Evolutionary conservation across 2,888 invertebrate genomes (phyloP).

Genomic region (Aplocera efformata): DNA sequence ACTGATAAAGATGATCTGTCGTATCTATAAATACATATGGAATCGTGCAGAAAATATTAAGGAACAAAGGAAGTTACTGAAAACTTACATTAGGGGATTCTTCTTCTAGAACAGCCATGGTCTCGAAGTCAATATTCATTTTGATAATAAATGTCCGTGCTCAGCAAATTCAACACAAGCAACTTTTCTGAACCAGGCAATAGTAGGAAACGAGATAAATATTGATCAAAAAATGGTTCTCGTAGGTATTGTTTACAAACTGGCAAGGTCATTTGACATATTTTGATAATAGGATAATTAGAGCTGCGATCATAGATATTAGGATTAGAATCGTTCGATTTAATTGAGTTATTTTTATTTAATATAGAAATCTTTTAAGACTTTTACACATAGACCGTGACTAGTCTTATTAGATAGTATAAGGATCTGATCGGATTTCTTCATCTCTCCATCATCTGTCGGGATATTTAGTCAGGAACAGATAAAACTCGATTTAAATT

Average conservation of each 20-base stretch:
- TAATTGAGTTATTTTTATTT: not conserved
- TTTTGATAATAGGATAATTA: conserved; percentile 51
- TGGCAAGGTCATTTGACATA: conserved; percentile 85
- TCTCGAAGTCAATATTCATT: conserved; percentile 81
- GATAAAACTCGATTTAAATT: no score
- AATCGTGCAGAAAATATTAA: conserved; percentile 19
- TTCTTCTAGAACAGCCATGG: conserved; percentile 83
- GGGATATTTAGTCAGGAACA: no score
- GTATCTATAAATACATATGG: not conserved
- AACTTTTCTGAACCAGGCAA: conserved; percentile 49
- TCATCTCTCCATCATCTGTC: no score
- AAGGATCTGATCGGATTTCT: no score
- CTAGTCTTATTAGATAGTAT: no score
- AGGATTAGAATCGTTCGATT: conserved; percentile 41
- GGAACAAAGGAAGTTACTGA: conserved; percentile 46
- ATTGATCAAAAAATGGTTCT: conserved; percentile 70
- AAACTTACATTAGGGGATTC: conserved; percentile 81
- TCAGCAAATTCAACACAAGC: conserved; percentile 45
- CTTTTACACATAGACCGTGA: no score
- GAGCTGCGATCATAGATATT: conserved; percentile 34
- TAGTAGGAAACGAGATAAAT: conserved; percentile 75
- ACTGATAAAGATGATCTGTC: no score
- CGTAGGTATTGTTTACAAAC: conserved; percentile 88
- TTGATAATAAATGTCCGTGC: conserved; percentile 28
- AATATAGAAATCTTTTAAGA: not conserved